A percentile compares a stretch with the other conserved stretches of the same genome.
Evolutionary conservation across 2,797 vertebrate species (phyloP).

Genomic region (Decapterus maruadsi): DNA sequence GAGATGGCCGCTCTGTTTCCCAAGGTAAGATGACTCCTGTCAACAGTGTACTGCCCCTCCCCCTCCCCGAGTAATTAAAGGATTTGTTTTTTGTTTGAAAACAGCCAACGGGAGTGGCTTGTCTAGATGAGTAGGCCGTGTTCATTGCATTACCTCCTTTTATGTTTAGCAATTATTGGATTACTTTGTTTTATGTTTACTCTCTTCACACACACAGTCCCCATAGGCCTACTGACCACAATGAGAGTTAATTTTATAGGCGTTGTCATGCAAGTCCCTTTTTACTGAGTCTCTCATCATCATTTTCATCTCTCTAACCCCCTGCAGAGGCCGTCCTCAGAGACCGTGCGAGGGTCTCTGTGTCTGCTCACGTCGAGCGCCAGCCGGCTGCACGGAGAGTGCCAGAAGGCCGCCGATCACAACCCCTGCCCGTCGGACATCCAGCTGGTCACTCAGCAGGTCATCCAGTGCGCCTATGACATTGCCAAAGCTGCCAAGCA

Average conservation of each 20-base stretch:
- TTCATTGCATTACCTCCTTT: constrained; percentile 36
- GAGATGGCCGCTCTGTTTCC: constrained; percentile 99
- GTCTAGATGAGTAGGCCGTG: not conserved
- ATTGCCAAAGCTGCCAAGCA: constrained; percentile 99
- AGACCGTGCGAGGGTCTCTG: constrained; percentile 92
- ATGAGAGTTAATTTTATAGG: constrained; percentile 35
- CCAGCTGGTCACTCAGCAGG: constrained; percentile 98
- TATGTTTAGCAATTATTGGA: constrained; percentile 30
- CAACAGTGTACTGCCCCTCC: constrained; percentile 14
- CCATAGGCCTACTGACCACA: constrained; percentile 14
- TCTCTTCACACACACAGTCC: not conserved
- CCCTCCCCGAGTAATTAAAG: constrained; percentile 13
- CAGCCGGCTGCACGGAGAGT: constrained; percentile 94
- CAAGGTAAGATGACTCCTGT: constrained; percentile 88
- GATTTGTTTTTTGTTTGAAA: constrained; percentile 56
- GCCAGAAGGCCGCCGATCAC: constrained; percentile 90
- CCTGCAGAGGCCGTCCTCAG: constrained; percentile 92
- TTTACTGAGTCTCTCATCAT: constrained; percentile 36
- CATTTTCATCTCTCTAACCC: not conserved
- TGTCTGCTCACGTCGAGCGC: constrained; percentile 95
- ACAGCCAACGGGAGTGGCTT: constrained; percentile 33
- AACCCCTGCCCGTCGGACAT: constrained; percentile 88
- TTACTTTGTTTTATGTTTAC: constrained; percentile 41
- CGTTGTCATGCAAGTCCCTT: constrained; percentile 21
- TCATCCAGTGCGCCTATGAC: constrained; percentile 99